Conservation (phyloP, 2,797 vertebrate species). For the Oryzias dopingdopingensis region DNA sequence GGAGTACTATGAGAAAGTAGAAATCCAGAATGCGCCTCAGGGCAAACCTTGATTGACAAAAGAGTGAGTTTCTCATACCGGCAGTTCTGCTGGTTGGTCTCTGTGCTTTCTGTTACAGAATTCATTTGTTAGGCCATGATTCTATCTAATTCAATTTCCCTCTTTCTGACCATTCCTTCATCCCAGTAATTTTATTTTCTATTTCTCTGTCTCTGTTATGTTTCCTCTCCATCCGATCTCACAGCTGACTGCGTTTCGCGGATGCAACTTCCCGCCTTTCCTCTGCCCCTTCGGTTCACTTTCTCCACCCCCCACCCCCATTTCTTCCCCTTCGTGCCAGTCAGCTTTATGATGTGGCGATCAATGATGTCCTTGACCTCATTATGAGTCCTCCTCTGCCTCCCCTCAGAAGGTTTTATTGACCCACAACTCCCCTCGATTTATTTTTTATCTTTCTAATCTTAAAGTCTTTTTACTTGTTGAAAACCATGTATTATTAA, state of each 20-base stretch:
- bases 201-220: constrained; percentile 17
- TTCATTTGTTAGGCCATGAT: constrained; percentile 54
- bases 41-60: constrained; percentile 34
- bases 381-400: constrained; percentile 67
- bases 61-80: constrained; percentile 27
- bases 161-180: constrained; percentile 43
- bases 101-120: constrained; percentile 40
- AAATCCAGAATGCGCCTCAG: constrained; percentile 24
- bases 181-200: constrained; percentile 48
- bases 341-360: constrained; percentile 70
- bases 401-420: constrained; percentile 69
- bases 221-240: constrained; percentile 4
- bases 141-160: constrained; percentile 65
- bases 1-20: constrained; percentile 12
- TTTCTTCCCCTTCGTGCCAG: constrained; percentile 39
- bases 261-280: constrained; percentile 37
- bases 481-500: constrained; percentile 38
- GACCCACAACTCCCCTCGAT: constrained; percentile 66
- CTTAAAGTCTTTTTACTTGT: constrained; percentile 25
- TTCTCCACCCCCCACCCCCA: constrained; percentile 7
- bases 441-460: constrained; percentile 23
- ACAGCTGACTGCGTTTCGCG: constrained; percentile 28
- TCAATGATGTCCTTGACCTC: constrained; percentile 79
- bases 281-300: constrained; percentile 18
- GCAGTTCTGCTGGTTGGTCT: constrained; percentile 15